phyloP scores from a whole-genome alignment of 2,113 vertebrate species.

The Oncorhynchus clarkii region DNA sequence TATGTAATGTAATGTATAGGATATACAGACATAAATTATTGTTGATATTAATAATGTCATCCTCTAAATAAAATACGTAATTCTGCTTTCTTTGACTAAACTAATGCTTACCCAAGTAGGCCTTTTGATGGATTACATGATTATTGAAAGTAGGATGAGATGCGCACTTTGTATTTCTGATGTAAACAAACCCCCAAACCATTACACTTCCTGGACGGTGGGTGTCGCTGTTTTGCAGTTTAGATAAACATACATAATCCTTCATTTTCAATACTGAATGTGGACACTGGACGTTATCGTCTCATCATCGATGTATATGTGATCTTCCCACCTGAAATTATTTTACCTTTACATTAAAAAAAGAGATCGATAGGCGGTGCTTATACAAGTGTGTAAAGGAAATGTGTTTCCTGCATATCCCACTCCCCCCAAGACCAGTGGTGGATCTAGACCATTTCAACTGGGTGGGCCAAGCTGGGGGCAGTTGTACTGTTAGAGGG shows the following conservation, averaged over 20 bases:
- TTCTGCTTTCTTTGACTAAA: conserved; percentile 37
- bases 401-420: too few relatives aligned
- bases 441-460: too few relatives aligned
- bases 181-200: conserved; percentile 72
- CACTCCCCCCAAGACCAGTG: too few relatives aligned
- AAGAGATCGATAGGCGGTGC: background rate
- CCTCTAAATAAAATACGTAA: background rate
- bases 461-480: too few relatives aligned
- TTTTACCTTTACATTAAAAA: background rate
- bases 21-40: background rate
- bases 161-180: conserved; percentile 77
- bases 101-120: conserved; percentile 61
- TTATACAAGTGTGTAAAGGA: too few relatives aligned
- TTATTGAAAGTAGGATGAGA: conserved; percentile 52
- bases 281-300: background rate
- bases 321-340: background rate
- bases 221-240: conserved; percentile 29
- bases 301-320: background rate
- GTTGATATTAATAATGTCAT: background rate
- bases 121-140: conserved; percentile 2
- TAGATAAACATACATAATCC: too few relatives aligned
- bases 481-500: too few relatives aligned
- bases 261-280: background rate
- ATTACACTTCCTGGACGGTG: conserved; percentile 29
- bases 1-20: background rate